phyloP scores from a whole-genome alignment of 1,140 invertebrate species.

The Euura lappo region DNA sequence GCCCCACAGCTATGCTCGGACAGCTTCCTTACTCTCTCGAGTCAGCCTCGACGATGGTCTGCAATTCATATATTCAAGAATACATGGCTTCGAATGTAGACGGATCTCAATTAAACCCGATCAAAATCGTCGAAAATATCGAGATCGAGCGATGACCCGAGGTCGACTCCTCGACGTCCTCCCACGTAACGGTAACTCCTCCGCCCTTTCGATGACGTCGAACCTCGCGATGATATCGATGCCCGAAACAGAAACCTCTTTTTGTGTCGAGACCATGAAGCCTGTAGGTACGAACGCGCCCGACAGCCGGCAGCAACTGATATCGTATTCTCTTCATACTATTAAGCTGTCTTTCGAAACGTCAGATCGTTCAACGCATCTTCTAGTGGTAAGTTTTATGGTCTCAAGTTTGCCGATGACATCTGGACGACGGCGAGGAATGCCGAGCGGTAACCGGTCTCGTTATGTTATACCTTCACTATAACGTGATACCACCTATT shows the following conservation, averaged over 20 bases:
- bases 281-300: background rate
- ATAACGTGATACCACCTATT: background rate
- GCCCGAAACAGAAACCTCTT: background rate
- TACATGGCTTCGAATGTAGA: no score
- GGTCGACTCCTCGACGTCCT: background rate
- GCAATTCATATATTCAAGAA: no score
- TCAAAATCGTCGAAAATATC: background rate
- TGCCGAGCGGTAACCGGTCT: background rate
- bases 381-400: background rate
- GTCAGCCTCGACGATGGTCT: no score
- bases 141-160: background rate
- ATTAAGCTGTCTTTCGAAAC: background rate
- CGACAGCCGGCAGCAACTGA: background rate
- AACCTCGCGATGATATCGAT: background rate
- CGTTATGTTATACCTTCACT: background rate
- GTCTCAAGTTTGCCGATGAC: conserved; percentile 1
- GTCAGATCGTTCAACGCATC: background rate
- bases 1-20: no score
- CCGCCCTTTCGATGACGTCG: background rate
- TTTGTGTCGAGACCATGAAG: background rate
- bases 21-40: no score
- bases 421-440: background rate
- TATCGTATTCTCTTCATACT: conserved; percentile 1
- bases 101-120: background rate
- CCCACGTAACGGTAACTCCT: background rate